These are phyloP conservation scores for Hypsopygia costalis DNA, from an alignment of 2,888 invertebrate species.

Conservation along the genomic window DNA sequence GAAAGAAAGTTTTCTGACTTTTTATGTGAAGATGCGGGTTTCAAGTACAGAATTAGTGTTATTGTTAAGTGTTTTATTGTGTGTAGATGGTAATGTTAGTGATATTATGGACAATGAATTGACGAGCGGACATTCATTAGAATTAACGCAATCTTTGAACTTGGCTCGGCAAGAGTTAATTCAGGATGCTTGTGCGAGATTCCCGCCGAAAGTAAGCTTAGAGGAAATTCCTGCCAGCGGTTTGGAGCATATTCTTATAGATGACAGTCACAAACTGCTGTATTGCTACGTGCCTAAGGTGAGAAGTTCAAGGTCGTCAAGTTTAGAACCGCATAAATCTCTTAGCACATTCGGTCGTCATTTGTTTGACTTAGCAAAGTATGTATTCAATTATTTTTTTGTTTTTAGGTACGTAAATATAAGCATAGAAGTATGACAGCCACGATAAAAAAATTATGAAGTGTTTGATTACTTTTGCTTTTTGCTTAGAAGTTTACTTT, in stretches of 20 bases:
- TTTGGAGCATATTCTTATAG: constrained; percentile 90
- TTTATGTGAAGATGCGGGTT: constrained; percentile 48
- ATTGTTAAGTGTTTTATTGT: constrained; percentile 41
- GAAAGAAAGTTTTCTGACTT: constrained; percentile 57
- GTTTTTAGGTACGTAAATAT: too few species aligned
- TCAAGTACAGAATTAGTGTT: constrained; percentile 40
- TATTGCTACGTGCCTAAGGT: constrained; percentile 98
- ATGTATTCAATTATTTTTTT: too few species aligned
- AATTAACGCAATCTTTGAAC: constrained; percentile 82
- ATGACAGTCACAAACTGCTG: constrained; percentile 90
- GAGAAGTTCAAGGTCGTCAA: constrained; percentile 55
- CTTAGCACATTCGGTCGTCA: too few species aligned
- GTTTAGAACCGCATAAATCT: too few species aligned
- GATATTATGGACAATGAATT: constrained; percentile 41
- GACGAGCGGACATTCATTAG: constrained; percentile 68
- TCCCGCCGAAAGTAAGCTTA: constrained; percentile 59
- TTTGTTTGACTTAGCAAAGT: too few species aligned
- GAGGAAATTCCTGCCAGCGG: constrained; percentile 76
- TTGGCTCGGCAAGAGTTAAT: constrained; percentile 82
- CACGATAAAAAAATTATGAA: too few species aligned
- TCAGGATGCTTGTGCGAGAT: constrained; percentile 81
- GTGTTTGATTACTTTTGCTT: too few species aligned
- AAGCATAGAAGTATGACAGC: too few species aligned
- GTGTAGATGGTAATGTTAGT: constrained; percentile 46
- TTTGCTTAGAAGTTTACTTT: too few species aligned